phyloP scores from a whole-genome alignment of 1,140 invertebrate genomes.

The Ridgeia piscesae region DNA sequence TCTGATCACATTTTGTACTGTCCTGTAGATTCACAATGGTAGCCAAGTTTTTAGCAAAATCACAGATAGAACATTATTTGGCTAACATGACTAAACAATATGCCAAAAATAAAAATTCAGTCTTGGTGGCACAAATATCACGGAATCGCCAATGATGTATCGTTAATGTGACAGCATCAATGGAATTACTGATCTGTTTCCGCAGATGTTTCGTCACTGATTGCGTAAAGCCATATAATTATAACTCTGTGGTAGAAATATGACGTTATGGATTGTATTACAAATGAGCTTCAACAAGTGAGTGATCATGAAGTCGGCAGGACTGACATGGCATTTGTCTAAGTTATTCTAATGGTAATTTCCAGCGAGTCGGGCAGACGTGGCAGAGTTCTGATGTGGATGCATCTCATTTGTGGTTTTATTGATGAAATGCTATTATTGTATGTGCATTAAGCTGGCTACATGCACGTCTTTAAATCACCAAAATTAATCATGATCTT shows the following conservation, averaged over 20 bases:
- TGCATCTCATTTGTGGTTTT: not conserved
- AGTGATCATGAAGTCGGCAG: not conserved
- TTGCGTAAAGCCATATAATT: not conserved
- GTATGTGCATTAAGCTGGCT: too few species aligned
- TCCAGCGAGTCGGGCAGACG: not conserved
- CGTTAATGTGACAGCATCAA: not conserved
- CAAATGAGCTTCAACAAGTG: not conserved
- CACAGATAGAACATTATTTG: too few species aligned
- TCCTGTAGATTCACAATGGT: too few species aligned
- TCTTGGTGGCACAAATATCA: too few species aligned
- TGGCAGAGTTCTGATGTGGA: not conserved
- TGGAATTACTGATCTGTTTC: not conserved
- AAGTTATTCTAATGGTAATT: not conserved
- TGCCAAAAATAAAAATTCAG: too few species aligned
- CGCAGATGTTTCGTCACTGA: not conserved
- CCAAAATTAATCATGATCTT: too few species aligned
- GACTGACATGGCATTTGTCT: not conserved
- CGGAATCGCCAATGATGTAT: not conserved
- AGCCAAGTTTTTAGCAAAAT: too few species aligned
- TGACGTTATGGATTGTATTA: not conserved
- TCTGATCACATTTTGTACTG: too few species aligned
- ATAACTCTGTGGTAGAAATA: not conserved
- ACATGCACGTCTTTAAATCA: too few species aligned
- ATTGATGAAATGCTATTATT: not conserved
- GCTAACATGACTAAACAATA: too few species aligned